Evolutionary conservation across 1,140 invertebrate genomes (phyloP).

Genomic region (Drosophila tristis): DNA sequence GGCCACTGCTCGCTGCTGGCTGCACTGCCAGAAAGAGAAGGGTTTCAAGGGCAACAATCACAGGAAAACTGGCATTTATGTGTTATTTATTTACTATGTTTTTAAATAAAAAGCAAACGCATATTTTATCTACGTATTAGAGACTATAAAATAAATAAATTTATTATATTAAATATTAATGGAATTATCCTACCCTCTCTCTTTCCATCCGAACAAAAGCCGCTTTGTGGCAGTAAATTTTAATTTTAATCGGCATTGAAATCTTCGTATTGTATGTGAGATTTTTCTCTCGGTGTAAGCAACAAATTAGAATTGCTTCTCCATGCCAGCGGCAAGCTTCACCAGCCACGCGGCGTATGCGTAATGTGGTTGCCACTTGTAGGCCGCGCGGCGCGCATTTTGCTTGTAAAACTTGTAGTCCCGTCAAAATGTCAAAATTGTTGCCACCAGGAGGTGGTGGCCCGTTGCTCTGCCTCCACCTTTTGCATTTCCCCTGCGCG

Average conservation of each 20-base stretch:
- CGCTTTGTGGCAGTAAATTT: no score
- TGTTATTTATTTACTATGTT: no score
- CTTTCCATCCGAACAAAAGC: no score
- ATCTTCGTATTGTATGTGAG: neutral
- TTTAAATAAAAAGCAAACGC: no score
- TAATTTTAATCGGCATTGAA: no score
- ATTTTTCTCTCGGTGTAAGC: constrained; percentile 50
- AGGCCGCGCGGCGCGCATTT: constrained; percentile 6
- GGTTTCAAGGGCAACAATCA: neutral
- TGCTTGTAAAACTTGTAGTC: constrained; percentile 62
- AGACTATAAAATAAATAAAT: no score
- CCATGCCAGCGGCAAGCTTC: neutral
- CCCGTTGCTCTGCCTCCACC: neutral
- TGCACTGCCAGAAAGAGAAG: neutral
- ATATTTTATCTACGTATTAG: no score
- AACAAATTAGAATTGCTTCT: constrained; percentile 71
- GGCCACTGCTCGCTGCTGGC: constrained; percentile 30
- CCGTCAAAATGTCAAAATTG: constrained; percentile 78
- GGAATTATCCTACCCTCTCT: no score
- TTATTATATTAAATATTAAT: no score
- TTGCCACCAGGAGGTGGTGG: constrained; percentile 7
- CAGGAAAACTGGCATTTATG: no score
- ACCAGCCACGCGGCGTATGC: constrained; percentile 56
- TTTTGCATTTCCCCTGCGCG: constrained; percentile 23
- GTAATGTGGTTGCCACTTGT: constrained; percentile 53